Base-by-base conservation (phyloP, 2,888 invertebrate species). In the Caenorhabditis zanzibari region DNA sequence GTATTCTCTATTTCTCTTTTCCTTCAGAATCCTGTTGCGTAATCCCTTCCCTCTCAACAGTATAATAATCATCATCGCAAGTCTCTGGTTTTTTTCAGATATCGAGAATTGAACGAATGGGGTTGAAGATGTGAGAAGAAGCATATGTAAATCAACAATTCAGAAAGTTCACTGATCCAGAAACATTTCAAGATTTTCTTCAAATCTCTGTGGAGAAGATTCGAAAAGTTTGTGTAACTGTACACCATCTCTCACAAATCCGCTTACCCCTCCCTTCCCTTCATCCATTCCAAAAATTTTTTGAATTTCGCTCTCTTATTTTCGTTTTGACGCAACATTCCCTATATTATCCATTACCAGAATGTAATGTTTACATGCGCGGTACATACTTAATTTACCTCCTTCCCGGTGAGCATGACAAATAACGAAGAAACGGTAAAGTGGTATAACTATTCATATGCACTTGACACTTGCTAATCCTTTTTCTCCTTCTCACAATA, bases 381-480 rank as follows among this genome's bases (percentile, higher is more conserved):
- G 49, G 22, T n/a, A n/a, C 66, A 64, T 64, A 64, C 74, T 63
- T 74, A 74, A 74, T 74, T 74, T 74, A 61, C 61, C 56, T n/a
- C 5, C 12, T 19, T 19, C 19, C 49, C 35, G 26, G 19, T 12
- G 49, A 32, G 35, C 41, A 69, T 28, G 44, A 66, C 75, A 76
- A 68, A 76, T 66, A 76, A 9, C 32, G 19, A 12, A 9, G 10
- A 1, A 19, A 26, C 56, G 16, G 28, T 59, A 68, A 26, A 26
- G 69, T n/a, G n/a, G n/a, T n/a, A n/a, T n/a, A 49, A 35, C 49
- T 28, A 7, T 58, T 54, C 19, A 32, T 47, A 16, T 24, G 19
- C 44, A 77, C 69, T 77, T 77, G 76, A 68, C 76, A 77, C 61
- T 58, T 77, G 76, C 76, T 77, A 77, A 77, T 77, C 76, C 69